Base-by-base conservation (phyloP, 1,140 invertebrate genomes). In the Cyclargus thomasi region DNA sequence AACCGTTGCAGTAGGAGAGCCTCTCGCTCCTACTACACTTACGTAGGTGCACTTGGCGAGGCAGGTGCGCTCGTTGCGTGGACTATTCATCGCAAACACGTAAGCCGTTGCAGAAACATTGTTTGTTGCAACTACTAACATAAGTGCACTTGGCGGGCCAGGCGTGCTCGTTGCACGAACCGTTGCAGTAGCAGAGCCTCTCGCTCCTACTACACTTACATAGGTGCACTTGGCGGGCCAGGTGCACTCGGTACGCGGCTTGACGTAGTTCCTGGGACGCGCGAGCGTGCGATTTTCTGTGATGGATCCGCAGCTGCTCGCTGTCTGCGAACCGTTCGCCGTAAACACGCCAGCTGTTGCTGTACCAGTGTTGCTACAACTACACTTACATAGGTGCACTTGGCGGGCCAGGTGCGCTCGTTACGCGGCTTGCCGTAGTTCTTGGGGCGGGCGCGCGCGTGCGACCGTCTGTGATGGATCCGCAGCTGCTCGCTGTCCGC, bases 1-100 rank as follows among this genome's bases (percentile, higher is more conserved):
- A n/a, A n/a, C n/a, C n/a, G n/a, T n/a, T n/a, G n/a, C n/a, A n/a
- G n/a, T n/a, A n/a, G n/a, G n/a, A n/a, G n/a, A 23, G 1, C 23
- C 29, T 5, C 8, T 3, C 29, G 20, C 4, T 0, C 16, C 11
- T 11, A 10, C 17, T 36, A 17, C 23, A 73, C 78, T 65, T 7
- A 85, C 83, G n/a, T n/a, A n/a, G n/a, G n/a, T n/a, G 65, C 85
- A 88, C 20, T 63, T 63, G 2, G 73, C 63, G 1, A 83, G 85
- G 79, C 79, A 87, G 53, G 66, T 69, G 22, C 36, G 67, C 0
- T 57, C 63, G 57, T 73, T 55, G n/a, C 74, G 69, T 23, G 71
- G 70, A 85, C 63, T 65, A 69, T 22, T 75, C 73, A n/a, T 84
- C 86, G 73, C 86, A 88, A 53, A 75, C 71, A 0, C 81, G 72